Evolutionary conservation across 2,113 vertebrate genomes (phyloP).

Genomic region (Suncus etruscus): DNA sequence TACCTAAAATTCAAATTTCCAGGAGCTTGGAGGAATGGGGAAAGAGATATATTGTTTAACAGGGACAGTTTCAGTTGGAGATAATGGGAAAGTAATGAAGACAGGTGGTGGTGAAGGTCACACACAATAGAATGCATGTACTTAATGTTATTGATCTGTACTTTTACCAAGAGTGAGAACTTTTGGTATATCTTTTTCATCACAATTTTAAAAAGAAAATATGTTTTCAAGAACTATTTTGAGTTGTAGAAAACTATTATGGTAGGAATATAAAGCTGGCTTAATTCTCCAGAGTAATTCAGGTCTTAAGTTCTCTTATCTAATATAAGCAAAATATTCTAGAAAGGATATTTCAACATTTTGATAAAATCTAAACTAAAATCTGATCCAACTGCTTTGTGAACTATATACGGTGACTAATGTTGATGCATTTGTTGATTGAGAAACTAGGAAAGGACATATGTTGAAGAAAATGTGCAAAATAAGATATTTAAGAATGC

Average conservation of each 20-base stretch:
- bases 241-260: neutral
- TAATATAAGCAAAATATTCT: neutral
- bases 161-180: neutral
- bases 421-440: neutral
- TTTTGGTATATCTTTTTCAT: neutral
- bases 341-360: neutral
- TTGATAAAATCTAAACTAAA: neutral
- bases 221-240: neutral
- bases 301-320: neutral
- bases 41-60: neutral
- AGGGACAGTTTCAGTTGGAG: neutral
- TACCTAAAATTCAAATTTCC: neutral
- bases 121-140: neutral
- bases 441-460: neutral
- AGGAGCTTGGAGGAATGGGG: too few species aligned
- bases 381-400: neutral
- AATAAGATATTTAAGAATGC: neutral
- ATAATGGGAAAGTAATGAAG: neutral
- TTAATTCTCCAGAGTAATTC: neutral
- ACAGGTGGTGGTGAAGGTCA: neutral
- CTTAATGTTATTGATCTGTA: neutral
- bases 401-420: neutral
- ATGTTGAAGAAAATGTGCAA: neutral
- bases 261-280: neutral
- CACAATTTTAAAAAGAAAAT: neutral